Evolutionary conservation across 2,797 vertebrate genomes (phyloP).

Genomic region (Protonibea diacanthus): DNA sequence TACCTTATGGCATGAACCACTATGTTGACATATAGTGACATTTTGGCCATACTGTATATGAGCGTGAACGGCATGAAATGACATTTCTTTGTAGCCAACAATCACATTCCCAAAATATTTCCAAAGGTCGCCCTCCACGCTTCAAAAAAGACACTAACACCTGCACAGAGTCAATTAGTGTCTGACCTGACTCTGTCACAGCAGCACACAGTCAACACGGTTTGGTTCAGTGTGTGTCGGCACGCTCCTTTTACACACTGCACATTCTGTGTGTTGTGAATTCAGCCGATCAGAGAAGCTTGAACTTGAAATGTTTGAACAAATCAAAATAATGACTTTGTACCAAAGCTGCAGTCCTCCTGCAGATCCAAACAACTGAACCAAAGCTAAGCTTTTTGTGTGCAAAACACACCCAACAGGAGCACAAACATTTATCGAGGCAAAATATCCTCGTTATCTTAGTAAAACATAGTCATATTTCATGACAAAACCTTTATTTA

Average conservation of each 20-base stretch:
- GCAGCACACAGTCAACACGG: background rate
- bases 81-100: slow-evolving; percentile 7
- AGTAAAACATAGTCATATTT: slow-evolving; percentile 2
- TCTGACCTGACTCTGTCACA: slow-evolving; percentile 20
- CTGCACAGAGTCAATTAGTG: slow-evolving; percentile 39
- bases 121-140: slow-evolving; percentile 21
- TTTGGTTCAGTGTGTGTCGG: background rate
- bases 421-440: background rate
- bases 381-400: background rate
- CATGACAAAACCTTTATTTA: no score
- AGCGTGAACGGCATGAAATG: background rate
- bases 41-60: background rate
- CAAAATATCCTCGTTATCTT: background rate
- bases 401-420: background rate
- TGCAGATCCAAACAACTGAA: slow-evolving; percentile 1
- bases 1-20: background rate
- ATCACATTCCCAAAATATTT: slow-evolving; percentile 28
- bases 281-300: slow-evolving; percentile 6
- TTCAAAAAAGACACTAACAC: slow-evolving; percentile 11
- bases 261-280: slow-evolving; percentile 13
- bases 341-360: background rate
- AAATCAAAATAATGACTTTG: slow-evolving; percentile 17
- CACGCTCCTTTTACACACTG: background rate
- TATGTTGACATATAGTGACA: background rate
- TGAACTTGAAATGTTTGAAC: slow-evolving; percentile 31